Evolutionary conservation across 2,797 vertebrate species (phyloP).

Genomic region (Cetoscarus ocellatus): DNA sequence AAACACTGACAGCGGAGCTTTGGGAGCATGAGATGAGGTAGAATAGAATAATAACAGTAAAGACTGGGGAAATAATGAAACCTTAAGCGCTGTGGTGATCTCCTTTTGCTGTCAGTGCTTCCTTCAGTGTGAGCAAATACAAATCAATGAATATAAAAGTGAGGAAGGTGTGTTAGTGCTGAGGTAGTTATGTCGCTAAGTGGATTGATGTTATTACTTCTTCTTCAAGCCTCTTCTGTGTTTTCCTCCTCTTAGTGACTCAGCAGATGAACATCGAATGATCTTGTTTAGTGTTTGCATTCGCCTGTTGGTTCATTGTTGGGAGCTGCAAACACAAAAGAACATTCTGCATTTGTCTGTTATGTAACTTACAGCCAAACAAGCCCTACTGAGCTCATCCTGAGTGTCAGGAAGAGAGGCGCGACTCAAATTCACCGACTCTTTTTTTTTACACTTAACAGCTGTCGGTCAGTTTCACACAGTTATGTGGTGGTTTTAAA

Average conservation of each 20-base stretch:
- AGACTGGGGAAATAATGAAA: neutral
- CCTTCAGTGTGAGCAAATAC: slow-evolving; percentile 3
- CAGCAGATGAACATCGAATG: slow-evolving; percentile 36
- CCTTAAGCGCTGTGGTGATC: neutral
- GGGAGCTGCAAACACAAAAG: slow-evolving; percentile 16
- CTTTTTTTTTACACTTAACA: slow-evolving; percentile 1
- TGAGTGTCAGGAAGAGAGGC: neutral
- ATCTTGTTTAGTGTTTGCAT: slow-evolving; percentile 38
- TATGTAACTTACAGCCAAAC: slow-evolving; percentile 43
- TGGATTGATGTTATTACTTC: slow-evolving; percentile 40
- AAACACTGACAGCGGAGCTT: neutral
- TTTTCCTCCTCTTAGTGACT: slow-evolving; percentile 7
- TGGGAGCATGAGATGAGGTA: neutral
- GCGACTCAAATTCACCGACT: neutral
- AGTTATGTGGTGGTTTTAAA: neutral
- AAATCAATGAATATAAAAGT: slow-evolving; percentile 23
- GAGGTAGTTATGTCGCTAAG: slow-evolving; percentile 34
- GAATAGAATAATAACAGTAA: neutral
- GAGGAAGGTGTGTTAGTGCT: slow-evolving; percentile 2
- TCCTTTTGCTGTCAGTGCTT: neutral
- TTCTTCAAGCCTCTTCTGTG: slow-evolving; percentile 42
- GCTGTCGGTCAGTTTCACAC: neutral
- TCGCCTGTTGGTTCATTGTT: slow-evolving; percentile 21
- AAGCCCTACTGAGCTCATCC: slow-evolving; percentile 14
- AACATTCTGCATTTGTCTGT: slow-evolving; percentile 32